phyloP scores from a whole-genome alignment of 2,113 vertebrate genomes.

The Pedionomus torquatus region DNA sequence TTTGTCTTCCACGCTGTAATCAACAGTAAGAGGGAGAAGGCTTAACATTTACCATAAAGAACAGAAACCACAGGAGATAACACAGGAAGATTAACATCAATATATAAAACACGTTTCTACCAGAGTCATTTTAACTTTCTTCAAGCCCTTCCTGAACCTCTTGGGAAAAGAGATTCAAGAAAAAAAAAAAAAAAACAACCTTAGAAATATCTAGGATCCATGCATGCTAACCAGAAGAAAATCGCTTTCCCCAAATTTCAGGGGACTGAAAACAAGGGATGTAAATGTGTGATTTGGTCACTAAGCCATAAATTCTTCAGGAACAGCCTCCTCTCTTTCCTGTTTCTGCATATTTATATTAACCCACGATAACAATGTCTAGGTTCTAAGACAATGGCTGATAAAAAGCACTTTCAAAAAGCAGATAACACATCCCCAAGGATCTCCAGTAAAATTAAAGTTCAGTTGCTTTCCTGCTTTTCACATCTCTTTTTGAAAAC shows the following conservation, averaged over 20 bases:
- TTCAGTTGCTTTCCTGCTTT: not conserved
- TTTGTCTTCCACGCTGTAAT: not conserved
- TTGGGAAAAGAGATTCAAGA: not conserved
- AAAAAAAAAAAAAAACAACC: fast-evolving
- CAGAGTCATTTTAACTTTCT: not conserved
- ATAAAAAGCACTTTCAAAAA: not conserved
- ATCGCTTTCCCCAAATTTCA: not conserved
- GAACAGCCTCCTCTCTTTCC: not conserved
- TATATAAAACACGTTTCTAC: not conserved
- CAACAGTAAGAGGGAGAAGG: not conserved
- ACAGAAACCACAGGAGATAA: not conserved
- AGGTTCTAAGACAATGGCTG: not conserved
- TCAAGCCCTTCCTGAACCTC: not conserved
- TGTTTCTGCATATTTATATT: not conserved
- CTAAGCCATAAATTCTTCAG: not conserved
- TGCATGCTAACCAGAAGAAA: not conserved
- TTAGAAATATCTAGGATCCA: not conserved
- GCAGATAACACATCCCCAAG: not conserved
- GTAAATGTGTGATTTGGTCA: not conserved
- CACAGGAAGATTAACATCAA: not conserved
- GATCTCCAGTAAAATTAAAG: not conserved
- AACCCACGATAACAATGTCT: not conserved
- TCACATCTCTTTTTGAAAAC: not conserved
- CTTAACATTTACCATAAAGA: not conserved
- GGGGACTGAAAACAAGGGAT: not conserved